These are phyloP conservation scores for Atopsyche davidsoni DNA, from an alignment of 1,140 invertebrate genomes.

Conservation along the genomic window DNA sequence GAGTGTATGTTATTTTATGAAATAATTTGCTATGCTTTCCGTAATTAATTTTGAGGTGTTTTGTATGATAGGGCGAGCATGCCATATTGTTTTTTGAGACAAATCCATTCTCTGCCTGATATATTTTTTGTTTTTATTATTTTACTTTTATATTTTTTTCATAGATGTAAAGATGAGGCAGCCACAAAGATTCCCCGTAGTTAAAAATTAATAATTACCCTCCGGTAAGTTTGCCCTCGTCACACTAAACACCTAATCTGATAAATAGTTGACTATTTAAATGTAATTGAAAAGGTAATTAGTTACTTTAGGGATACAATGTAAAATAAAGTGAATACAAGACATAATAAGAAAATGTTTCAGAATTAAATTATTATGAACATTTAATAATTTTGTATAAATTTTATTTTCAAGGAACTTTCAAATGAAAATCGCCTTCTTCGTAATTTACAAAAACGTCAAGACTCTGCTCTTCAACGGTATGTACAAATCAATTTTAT, in stretches of 20 bases:
- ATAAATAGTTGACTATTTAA: no score
- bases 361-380: no score
- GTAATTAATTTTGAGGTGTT: conserved; percentile 10
- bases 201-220: no score
- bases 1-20: conserved; percentile 53
- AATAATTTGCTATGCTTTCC: conserved; percentile 7
- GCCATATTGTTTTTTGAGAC: not conserved
- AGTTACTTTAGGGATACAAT: no score
- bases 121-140: not conserved
- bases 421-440: conserved; percentile 68
- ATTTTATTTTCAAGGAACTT: conserved; percentile 51
- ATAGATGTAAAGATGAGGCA: not conserved
- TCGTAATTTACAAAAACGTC: conserved; percentile 66
- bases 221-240: no score
- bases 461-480: conserved; percentile 64
- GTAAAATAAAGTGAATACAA: no score
- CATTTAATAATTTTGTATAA: no score
- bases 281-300: no score
- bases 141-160: conserved; percentile 8
- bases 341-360: no score
- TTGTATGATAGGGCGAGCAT: not conserved
- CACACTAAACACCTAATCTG: no score
- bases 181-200: no score
- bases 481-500: conserved; percentile 32
- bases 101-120: no score